phyloP scores from a whole-genome alignment of 2,797 vertebrate genomes.

The Emys orbicularis region DNA sequence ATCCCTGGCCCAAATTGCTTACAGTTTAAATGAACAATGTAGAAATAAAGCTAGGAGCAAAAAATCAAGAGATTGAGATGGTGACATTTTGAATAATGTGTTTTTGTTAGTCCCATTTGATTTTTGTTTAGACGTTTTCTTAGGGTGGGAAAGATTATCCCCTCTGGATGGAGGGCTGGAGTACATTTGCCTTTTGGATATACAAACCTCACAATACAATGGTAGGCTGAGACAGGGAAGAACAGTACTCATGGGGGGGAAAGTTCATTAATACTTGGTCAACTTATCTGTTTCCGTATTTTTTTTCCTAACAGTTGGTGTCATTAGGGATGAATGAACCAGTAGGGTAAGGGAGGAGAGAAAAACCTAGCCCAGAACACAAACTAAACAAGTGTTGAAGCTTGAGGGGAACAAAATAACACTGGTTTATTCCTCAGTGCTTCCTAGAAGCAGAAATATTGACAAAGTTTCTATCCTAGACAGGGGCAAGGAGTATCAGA shows the following conservation, averaged over 20 bases:
- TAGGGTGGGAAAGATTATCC: background rate
- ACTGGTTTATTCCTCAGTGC: conserved; percentile 9
- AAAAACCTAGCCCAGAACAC: background rate
- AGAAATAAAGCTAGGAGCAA: background rate
- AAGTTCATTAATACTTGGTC: background rate
- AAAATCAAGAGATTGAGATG: background rate
- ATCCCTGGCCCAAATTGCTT: background rate
- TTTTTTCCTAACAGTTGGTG: background rate
- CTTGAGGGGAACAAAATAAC: background rate
- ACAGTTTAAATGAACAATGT: background rate
- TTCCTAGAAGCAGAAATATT: conserved; percentile 10
- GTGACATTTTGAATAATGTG: background rate
- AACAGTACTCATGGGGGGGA: background rate
- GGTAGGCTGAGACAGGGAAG: background rate
- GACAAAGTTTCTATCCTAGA: conserved; percentile 6
- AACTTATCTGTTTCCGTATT: background rate
- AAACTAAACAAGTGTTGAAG: background rate
- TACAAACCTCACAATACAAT: background rate
- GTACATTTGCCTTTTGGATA: background rate
- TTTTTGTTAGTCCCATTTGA: background rate
- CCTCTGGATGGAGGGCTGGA: background rate
- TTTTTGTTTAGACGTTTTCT: background rate
- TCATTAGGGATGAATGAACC: background rate
- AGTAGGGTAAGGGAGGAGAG: background rate
- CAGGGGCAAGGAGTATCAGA: background rate